phyloP scores from a whole-genome alignment of 2,113 vertebrate species.

The Panthera tigris region DNA sequence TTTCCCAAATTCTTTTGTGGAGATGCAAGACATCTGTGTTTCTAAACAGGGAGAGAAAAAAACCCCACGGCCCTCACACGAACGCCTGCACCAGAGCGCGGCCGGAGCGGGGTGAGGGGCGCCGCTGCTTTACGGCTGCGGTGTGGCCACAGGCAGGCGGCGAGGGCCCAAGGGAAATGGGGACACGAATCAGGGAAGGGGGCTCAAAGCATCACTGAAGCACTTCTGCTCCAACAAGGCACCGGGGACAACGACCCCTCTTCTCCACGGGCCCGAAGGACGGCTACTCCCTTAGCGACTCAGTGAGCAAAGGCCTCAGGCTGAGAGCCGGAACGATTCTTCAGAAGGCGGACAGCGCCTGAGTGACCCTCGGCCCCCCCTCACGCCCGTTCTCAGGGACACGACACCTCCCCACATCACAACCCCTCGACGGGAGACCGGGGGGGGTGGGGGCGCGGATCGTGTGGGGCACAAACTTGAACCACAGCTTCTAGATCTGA shows the following conservation, averaged over 20 bases:
- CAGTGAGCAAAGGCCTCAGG: slow-evolving; percentile 2
- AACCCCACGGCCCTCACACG: neutral
- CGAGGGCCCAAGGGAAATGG: neutral
- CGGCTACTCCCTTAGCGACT: neutral
- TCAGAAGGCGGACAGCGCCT: neutral
- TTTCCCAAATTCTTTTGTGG: slow-evolving; percentile 32
- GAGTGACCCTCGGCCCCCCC: neutral
- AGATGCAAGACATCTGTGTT: neutral
- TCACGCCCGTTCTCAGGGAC: neutral
- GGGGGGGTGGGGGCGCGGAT: neutral
- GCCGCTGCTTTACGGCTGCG: neutral
- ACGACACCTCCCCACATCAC: neutral
- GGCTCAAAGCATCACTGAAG: neutral
- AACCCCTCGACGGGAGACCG: neutral
- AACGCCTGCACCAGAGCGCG: neutral
- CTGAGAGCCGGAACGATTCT: neutral
- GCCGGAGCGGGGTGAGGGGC: neutral
- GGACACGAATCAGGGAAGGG: neutral
- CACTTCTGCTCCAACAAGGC: neutral
- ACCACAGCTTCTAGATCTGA: neutral
- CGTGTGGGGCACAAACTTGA: neutral
- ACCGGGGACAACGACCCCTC: neutral
- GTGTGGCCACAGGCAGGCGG: neutral
- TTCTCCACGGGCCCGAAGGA: neutral
- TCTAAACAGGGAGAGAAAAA: neutral